Evolutionary conservation across 2,113 vertebrate genomes (phyloP).

Genomic region (Melanerpes aurifrons): DNA sequence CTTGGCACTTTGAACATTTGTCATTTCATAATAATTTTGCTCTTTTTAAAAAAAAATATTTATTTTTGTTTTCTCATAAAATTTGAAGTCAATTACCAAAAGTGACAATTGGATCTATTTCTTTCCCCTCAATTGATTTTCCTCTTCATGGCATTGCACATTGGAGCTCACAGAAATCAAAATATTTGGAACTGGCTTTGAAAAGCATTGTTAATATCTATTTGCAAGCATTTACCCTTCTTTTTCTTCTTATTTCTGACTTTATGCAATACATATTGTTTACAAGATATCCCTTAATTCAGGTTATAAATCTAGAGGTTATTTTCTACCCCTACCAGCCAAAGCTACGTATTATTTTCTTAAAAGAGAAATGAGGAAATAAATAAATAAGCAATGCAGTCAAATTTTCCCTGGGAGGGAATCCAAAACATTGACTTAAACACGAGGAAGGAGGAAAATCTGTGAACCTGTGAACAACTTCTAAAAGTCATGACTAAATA

Average conservation of each 20-base stretch:
- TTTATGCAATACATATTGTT: not conserved
- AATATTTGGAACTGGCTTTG: not conserved
- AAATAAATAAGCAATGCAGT: not conserved
- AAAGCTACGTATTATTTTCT: not conserved
- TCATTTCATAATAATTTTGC: not conserved
- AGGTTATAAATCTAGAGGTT: not conserved
- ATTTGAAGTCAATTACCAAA: not conserved
- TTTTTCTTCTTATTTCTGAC: not conserved
- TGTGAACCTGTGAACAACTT: not conserved
- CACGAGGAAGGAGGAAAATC: not conserved
- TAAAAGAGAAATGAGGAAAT: not conserved
- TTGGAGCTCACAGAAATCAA: not conserved
- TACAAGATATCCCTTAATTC: not conserved
- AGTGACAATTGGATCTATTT: not conserved
- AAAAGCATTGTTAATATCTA: not conserved
- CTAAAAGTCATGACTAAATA: not conserved
- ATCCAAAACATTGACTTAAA: not conserved
- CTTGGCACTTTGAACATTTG: not conserved
- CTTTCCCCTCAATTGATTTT: not conserved
- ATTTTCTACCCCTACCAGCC: not conserved
- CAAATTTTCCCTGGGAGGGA: not conserved
- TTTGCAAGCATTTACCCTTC: not conserved
- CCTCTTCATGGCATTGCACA: not conserved
- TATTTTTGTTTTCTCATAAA: not conserved
- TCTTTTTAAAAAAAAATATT: not conserved